phyloP scores from a whole-genome alignment of 1,140 invertebrate genomes.

The Stenopsyche tienmushanensis region DNA sequence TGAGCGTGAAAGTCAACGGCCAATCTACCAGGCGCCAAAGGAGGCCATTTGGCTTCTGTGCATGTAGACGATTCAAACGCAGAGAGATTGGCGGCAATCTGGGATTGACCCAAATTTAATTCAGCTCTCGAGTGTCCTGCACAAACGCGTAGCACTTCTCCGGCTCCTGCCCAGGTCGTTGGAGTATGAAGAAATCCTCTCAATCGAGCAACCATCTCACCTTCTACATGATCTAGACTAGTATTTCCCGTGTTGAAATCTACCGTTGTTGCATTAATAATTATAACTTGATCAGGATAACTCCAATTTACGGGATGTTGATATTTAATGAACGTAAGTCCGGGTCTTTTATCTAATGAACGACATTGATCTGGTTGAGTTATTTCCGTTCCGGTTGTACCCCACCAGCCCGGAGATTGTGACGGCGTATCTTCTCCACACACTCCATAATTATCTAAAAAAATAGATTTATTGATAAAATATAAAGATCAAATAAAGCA shows the following conservation, averaged over 20 bases:
- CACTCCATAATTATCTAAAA: conserved; percentile 73
- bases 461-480: conserved; percentile 11
- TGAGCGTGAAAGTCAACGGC: conserved; percentile 72
- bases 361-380: conserved; percentile 76
- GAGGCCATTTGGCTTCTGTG: conserved; percentile 59
- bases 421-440: conserved; percentile 79
- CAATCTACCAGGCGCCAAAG: conserved; percentile 57
- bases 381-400: conserved; percentile 77
- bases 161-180: conserved; percentile 64
- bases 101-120: conserved; percentile 54
- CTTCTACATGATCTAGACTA: conserved; percentile 64
- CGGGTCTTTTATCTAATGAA: conserved; percentile 76
- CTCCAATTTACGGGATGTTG: conserved; percentile 80
- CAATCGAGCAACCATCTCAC: conserved; percentile 73
- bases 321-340: conserved; percentile 86
- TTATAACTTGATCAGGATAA: conserved; percentile 81
- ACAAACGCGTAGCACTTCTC: conserved; percentile 71
- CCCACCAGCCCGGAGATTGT: conserved; percentile 87
- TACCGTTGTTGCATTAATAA: conserved; percentile 81
- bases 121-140: conserved; percentile 69
- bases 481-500: background rate
- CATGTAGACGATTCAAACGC: conserved; percentile 68
- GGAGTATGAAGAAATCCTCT: conserved; percentile 79
- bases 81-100: conserved; percentile 65
- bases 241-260: conserved; percentile 70